Evolutionary conservation across 23 tunicate species (phyloP), one percentile per base, ranked within the genome.

Genomic region (Ascidia mentula): DNA sequence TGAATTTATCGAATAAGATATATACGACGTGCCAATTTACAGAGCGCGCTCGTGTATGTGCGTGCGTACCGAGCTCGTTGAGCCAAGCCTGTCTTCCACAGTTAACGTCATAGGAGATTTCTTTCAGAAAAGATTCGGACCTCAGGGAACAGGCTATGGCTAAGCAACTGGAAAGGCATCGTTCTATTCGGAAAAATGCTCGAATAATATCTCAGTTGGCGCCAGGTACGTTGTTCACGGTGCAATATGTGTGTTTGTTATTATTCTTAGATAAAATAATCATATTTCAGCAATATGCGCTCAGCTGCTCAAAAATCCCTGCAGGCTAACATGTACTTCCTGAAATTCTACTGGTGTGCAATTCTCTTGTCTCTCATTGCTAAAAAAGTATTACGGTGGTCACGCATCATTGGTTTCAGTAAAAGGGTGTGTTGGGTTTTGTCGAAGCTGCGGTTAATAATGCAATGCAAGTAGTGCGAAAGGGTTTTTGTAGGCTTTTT

Each of bases 141-240:
- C 65, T 9, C 65, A 53, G 65, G 12, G 65, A 53, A 53, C 7
- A 20, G 24, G 30, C 18, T 32, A 74, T 74, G 78, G 78, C 45
- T 12, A 38, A 45, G 18, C 80, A 77, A 46, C 37, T 77, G 80
- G 80, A 77, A 77, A 45, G 80, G 28, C 80, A 77, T 45, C 80
- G 80, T 13, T 77, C 80, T 42, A 77, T 77, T 22, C 13, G 80
- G 17, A 77, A 77, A 30, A 77, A 77, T 45, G 80, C 80, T 45
- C 69, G 80, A n/a, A 77, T 77, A 2, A 40, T 77, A 32, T 38
- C 80, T 15, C 69, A 45, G 26, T 40, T 77, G 18, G 45, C 60
- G 5, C 80, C 80, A 38, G 80, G 80, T 77, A 77, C 26, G 80
- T 5, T 9, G 65, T 53, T 20, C 22, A 26, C 28, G 22, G 13